phyloP scores from a whole-genome alignment of 2,888 invertebrate species.

The Limenitis camilla region DNA sequence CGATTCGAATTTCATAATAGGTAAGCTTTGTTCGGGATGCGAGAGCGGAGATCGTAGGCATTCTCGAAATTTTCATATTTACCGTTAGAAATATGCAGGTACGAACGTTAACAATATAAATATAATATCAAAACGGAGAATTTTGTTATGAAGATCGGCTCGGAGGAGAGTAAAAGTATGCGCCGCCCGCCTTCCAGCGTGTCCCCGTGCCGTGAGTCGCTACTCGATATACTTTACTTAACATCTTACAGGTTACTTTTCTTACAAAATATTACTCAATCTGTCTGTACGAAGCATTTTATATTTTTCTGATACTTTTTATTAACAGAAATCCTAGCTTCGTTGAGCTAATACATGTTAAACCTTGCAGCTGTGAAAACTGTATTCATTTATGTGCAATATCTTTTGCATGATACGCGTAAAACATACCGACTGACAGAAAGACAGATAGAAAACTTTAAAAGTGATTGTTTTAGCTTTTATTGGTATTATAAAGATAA shows the following conservation, averaged over 20 bases:
- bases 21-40: slow-evolving; percentile 61
- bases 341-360: too few species aligned
- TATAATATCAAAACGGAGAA: slow-evolving; percentile 76
- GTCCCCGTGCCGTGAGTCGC: slow-evolving; percentile 28
- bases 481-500: too few species aligned
- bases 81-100: slow-evolving; percentile 75
- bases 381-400: too few species aligned
- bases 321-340: too few species aligned
- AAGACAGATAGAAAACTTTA: too few species aligned
- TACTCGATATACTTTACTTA: slow-evolving; percentile 40
- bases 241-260: slow-evolving; percentile 20
- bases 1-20: slow-evolving; percentile 55
- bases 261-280: slow-evolving; percentile 19
- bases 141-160: slow-evolving; percentile 75
- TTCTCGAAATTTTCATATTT: slow-evolving; percentile 75
- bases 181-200: slow-evolving; percentile 35
- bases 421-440: too few species aligned
- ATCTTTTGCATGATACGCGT: too few species aligned
- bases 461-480: too few species aligned
- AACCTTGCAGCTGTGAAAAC: too few species aligned
- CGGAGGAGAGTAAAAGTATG: slow-evolving; percentile 65
- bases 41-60: slow-evolving; percentile 59
- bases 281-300: too few species aligned
- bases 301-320: too few species aligned
- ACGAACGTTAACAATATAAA: slow-evolving; percentile 72